Evolutionary conservation across 2,113 vertebrate genomes (phyloP).

Genomic region (Marmota monax): DNA sequence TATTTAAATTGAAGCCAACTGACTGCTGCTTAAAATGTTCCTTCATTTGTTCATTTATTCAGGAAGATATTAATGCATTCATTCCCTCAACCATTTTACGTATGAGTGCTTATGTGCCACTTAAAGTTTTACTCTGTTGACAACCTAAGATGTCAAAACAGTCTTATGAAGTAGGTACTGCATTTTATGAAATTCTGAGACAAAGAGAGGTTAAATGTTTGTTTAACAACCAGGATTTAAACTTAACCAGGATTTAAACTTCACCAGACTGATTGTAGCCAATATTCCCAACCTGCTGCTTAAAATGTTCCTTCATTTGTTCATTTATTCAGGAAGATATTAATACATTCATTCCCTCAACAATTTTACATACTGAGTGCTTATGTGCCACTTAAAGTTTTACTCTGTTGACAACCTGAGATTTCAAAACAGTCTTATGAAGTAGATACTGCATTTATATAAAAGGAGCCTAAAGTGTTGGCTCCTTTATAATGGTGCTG

Average conservation of each 20-base stretch:
- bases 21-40: not conserved
- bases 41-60: not conserved
- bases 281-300: not conserved
- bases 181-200: not conserved
- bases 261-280: too few species aligned
- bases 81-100: not conserved
- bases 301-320: not conserved
- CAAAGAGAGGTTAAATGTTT: too few species aligned
- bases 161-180: not conserved
- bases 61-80: not conserved
- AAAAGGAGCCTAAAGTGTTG: too few species aligned
- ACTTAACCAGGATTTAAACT: too few species aligned
- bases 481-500: not conserved
- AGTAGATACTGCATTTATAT: not conserved
- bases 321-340: not conserved
- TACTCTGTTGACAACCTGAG: not conserved
- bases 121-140: not conserved
- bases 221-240: too few species aligned
- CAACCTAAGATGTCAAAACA: not conserved
- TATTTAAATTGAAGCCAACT: not conserved
- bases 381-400: not conserved
- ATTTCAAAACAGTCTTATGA: not conserved
- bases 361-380: not conserved
- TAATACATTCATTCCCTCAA: not conserved
- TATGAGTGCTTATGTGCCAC: not conserved